phyloP scores from a whole-genome alignment of 2,113 vertebrate genomes.

The Benitochromis conjunctus region DNA sequence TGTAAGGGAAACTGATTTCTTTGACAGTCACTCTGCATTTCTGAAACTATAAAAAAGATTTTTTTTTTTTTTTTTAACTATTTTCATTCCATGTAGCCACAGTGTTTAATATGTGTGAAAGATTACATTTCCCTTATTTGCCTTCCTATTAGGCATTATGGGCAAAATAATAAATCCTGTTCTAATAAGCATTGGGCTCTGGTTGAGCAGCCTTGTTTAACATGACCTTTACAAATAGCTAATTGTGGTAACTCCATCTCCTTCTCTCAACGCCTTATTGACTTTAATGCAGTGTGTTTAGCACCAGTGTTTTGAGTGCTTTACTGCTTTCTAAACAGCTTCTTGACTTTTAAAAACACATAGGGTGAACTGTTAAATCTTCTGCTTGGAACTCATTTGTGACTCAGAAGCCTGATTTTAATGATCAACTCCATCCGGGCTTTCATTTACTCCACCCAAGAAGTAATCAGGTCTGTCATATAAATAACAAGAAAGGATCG shows the following conservation, averaged over 20 bases:
- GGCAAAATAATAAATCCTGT: conserved; percentile 25
- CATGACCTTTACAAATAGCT: not conserved
- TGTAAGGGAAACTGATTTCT: not conserved
- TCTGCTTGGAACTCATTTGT: not conserved
- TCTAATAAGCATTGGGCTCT: not conserved
- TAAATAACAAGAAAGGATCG: conserved; percentile 48
- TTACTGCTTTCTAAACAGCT: not conserved
- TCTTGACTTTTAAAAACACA: not conserved
- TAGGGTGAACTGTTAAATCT: not conserved
- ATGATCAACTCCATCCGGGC: not conserved
- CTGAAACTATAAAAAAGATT: conserved; percentile 16
- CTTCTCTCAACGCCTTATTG: not conserved
- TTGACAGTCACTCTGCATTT: not conserved
- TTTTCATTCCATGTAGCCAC: not conserved
- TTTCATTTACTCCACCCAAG: not conserved
- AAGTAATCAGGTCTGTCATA: conserved; percentile 6
- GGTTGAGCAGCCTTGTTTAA: not conserved
- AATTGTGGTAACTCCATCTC: not conserved
- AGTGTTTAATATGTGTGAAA: conserved; percentile 25
- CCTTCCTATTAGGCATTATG: not conserved
- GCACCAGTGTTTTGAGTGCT: not conserved
- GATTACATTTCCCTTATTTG: conserved; percentile 21
- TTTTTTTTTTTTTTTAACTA: not conserved
- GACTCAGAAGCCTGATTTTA: not conserved
- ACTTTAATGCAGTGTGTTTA: not conserved